Percentiles rank a stretch among this genome's conserved stretches.
Conservation (phyloP, 2,113 vertebrate species). For the Corynorhinus townsendii region DNA sequence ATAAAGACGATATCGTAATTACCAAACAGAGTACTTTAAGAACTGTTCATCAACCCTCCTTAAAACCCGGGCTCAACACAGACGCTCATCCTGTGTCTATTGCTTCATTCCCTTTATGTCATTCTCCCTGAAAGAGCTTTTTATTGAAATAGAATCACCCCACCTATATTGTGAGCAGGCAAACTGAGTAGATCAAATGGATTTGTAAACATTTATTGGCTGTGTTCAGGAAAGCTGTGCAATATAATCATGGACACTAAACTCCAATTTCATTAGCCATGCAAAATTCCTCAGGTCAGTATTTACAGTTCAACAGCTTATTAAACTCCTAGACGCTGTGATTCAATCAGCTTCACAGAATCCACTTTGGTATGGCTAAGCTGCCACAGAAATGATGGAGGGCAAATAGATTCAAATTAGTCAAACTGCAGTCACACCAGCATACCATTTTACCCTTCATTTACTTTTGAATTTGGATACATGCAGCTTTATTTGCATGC, state of each 20-base stretch:
- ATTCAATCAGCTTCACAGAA: conserved; percentile 59
- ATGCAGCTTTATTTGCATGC: conserved; percentile 22
- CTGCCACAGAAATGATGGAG: conserved; percentile 56
- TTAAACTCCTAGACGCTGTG: conserved; percentile 49
- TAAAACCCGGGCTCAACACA: background rate
- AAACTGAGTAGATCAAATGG: conserved; percentile 54
- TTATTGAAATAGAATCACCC: conserved; percentile 21
- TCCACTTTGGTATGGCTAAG: conserved; percentile 14
- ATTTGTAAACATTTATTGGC: conserved; percentile 61
- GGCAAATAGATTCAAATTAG: conserved; percentile 59
- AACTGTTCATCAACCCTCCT: background rate
- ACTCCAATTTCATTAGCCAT: conserved; percentile 60
- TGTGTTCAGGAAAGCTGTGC: conserved; percentile 43
- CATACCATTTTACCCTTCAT: conserved; percentile 52
- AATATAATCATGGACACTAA: conserved; percentile 30
- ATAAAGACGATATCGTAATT: conserved; percentile 24
- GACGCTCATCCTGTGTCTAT: background rate
- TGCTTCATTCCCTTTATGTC: background rate
- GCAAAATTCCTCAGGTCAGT: conserved; percentile 64
- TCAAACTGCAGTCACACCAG: conserved; percentile 8
- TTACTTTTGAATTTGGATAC: conserved; percentile 50
- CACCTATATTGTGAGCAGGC: background rate
- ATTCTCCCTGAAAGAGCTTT: conserved; percentile 11
- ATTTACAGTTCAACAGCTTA: conserved; percentile 64
- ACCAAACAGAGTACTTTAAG: background rate